Conservation (phyloP, 1,140 invertebrate species). For the Steinernema feltiae region DNA sequence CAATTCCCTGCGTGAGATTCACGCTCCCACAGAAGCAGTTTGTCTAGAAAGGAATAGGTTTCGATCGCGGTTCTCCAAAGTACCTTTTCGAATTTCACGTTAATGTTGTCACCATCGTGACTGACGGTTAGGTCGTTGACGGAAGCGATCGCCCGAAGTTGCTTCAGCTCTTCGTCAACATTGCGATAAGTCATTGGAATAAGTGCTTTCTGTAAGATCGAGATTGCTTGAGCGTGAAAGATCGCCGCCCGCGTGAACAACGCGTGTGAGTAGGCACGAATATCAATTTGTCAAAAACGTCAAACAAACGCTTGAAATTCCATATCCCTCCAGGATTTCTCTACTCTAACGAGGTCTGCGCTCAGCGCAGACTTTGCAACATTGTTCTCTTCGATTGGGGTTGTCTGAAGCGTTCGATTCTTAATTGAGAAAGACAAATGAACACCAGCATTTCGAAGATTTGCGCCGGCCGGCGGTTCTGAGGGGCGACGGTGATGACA, state of each 20-base stretch:
- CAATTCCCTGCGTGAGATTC: background rate
- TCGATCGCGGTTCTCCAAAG: background rate
- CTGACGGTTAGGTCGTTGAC: background rate
- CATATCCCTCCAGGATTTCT: background rate
- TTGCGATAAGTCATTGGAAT: conserved; percentile 4
- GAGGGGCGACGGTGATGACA: background rate
- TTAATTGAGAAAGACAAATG: conserved; percentile 7
- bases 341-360: background rate
- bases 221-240: background rate
- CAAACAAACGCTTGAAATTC: background rate
- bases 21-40: background rate
- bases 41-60: background rate
- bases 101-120: background rate
- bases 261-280: background rate
- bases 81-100: conserved; percentile 6
- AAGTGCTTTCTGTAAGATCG: too few relatives aligned
- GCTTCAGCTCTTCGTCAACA: background rate
- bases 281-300: background rate
- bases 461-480: background rate
- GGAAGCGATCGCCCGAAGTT: background rate
- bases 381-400: background rate
- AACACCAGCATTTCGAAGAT: background rate
- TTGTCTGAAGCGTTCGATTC: background rate
- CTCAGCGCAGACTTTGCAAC: background rate
- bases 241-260: background rate